A percentile compares a stretch with the other conserved stretches of the same genome.
Conservation (phyloP, 2,888 invertebrate genomes). For the Orchesellides sinensis region DNA sequence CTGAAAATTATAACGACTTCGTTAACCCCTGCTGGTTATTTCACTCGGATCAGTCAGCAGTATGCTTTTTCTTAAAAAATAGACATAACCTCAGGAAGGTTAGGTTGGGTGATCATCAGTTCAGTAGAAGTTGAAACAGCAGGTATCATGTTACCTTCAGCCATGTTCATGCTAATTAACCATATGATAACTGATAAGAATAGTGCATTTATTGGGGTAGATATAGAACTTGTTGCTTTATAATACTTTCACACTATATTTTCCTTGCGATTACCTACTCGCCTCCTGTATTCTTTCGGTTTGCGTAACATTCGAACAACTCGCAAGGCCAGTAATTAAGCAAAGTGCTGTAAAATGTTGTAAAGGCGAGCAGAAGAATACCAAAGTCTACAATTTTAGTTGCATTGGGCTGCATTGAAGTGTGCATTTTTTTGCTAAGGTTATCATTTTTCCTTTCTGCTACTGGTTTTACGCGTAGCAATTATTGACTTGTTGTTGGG, state of each 20-base stretch:
- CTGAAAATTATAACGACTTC: conserved; percentile 30
- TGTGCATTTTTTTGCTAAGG: conserved; percentile 2
- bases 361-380: conserved; percentile 30
- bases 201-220: conserved; percentile 12
- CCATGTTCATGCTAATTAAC: conserved; percentile 61
- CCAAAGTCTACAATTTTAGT: conserved; percentile 23
- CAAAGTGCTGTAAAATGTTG: conserved; percentile 38
- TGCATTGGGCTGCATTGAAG: conserved; percentile 2
- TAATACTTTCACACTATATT: conserved; percentile 41
- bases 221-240: conserved; percentile 33
- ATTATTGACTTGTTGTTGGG: conserved; percentile 32
- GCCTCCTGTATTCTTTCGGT: conserved; percentile 9
- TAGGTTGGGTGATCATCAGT: conserved; percentile 29
- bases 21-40: conserved; percentile 46
- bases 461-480: conserved; percentile 62
- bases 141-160: conserved; percentile 63
- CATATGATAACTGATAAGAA: conserved; percentile 44
- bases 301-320: neutral
- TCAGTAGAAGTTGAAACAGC: conserved; percentile 52
- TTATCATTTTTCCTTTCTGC: conserved; percentile 44
- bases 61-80: conserved; percentile 21
- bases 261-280: conserved; percentile 37
- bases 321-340: conserved; percentile 49
- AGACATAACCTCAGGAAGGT: conserved; percentile 42
- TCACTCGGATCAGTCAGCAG: conserved; percentile 57